Base-by-base conservation (phyloP, 2,888 invertebrate genomes). In the Phengaris alcon region DNA sequence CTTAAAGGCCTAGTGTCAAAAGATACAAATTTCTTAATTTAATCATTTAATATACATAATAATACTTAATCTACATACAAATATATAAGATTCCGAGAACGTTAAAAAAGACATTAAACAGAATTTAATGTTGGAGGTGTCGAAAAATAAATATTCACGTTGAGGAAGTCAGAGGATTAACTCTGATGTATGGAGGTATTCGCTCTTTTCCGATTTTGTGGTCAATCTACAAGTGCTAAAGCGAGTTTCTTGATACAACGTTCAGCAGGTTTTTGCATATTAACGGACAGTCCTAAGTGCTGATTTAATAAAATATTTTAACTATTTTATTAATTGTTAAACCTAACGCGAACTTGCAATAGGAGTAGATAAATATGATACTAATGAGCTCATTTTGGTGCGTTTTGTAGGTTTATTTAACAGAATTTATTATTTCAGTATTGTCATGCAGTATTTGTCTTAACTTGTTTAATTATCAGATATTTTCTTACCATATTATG, bases 141-240 rank as follows among this genome's bases (percentile, higher is more conserved):
- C 72, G 13, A 70, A 69, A 69, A 70, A 51, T 52, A 70, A 52
- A 70, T 70, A 54, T 54, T 13, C 15, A 15, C 54, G 35, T 69
- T n/a, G 13, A 54, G 72, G 72, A 72, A 72, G 52, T 35, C 22
- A 13, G 6, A 35, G 35, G 52, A 72, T 13, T 52, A 69, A 70
- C 69, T 44, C 64, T 57, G 69, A 75, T 75, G 46, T 75, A 75
- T 75, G 35, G 69, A 55, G 75, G 75, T 70, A 75, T 75, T 75
- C 57, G 75, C 48, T 69, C 69, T 75, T 75, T 75, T 75, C 75
- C 75, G 75, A 75, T 75, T 69, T 54, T 75, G 75, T 57, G 75
- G 75, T 75, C 75, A 75, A 69, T 75, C 68, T 75, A 68, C 75
- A 68, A 75, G 69, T 75, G 46, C 48, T 54, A 52, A 54, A 72